phyloP scores from a whole-genome alignment of 2,797 vertebrate species.

The Hydrocynus forskahlii region DNA sequence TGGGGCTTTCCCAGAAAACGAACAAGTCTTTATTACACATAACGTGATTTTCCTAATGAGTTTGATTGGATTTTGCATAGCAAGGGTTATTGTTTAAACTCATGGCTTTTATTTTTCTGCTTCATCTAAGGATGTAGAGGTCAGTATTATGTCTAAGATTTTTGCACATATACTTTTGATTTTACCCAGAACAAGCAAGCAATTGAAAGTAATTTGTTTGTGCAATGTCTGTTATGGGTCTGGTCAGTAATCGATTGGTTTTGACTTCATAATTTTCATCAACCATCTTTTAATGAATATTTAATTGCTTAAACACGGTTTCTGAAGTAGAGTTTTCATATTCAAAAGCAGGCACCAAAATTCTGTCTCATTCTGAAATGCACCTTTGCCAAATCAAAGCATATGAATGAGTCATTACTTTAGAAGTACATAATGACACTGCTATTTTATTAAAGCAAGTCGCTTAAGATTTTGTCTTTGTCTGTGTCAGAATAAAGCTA shows the following conservation, averaged over 20 bases:
- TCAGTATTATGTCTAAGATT: neutral
- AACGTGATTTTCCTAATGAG: neutral
- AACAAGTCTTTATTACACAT: neutral
- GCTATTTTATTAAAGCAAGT: neutral
- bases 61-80: constrained; percentile 16
- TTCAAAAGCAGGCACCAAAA: neutral
- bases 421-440: neutral
- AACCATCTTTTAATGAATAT: neutral
- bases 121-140: constrained; percentile 53
- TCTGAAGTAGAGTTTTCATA: neutral
- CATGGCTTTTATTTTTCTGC: neutral
- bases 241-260: neutral
- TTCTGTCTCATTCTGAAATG: neutral
- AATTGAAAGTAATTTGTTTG: neutral
- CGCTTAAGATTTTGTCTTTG: neutral
- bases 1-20: constrained; percentile 28
- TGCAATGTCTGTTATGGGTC: neutral
- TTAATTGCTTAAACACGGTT: neutral
- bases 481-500: neutral
- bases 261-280: neutral
- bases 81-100: neutral
- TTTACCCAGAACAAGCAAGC: neutral
- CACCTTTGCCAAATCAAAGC: neutral
- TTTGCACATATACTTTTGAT: neutral
- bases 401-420: neutral